These are phyloP conservation scores for Helicoverpa armigera DNA, from an alignment of 1,140 invertebrate species.

Conservation along the genomic window DNA sequence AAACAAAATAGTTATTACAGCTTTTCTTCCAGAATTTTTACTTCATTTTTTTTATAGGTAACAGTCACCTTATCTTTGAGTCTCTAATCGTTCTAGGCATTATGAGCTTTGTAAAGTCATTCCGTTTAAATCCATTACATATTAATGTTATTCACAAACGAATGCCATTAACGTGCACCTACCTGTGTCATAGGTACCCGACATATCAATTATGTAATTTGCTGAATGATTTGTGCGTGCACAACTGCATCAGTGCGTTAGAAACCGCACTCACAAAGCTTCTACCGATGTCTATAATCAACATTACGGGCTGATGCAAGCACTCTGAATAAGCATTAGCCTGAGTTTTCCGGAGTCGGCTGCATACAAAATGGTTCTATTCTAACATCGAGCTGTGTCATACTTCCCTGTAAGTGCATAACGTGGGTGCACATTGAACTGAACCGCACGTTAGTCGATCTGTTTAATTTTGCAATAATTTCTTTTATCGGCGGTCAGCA, in stretches of 20 bases:
- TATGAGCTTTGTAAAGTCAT: neutral
- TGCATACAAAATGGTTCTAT: conserved; percentile 60
- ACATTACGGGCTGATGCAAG: conserved; percentile 74
- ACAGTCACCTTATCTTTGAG: neutral
- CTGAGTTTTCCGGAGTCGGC: conserved; percentile 69
- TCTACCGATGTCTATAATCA: conserved; percentile 78
- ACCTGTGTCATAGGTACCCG: conserved; percentile 27
- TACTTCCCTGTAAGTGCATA: conserved; percentile 46
- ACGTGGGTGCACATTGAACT: conserved; percentile 39
- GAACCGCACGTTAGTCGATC: conserved; percentile 14
- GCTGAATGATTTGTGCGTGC: conserved; percentile 66
- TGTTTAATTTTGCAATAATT: conserved; percentile 56
- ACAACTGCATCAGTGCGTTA: conserved; percentile 72
- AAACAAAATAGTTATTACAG: neutral
- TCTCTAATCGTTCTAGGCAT: neutral
- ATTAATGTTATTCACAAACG: conserved; percentile 32
- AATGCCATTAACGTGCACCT: conserved; percentile 24
- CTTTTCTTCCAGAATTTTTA: neutral
- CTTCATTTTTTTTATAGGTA: neutral
- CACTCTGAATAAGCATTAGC: conserved; percentile 78
- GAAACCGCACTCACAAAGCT: conserved; percentile 65
- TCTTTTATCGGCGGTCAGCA: conserved; percentile 64
- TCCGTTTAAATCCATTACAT: conserved; percentile 10
- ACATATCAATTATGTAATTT: conserved; percentile 51
- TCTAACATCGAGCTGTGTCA: conserved; percentile 59